These are phyloP conservation scores for Eupleurogrammus muticus DNA, from an alignment of 2,797 vertebrate genomes.

Conservation along the genomic window DNA sequence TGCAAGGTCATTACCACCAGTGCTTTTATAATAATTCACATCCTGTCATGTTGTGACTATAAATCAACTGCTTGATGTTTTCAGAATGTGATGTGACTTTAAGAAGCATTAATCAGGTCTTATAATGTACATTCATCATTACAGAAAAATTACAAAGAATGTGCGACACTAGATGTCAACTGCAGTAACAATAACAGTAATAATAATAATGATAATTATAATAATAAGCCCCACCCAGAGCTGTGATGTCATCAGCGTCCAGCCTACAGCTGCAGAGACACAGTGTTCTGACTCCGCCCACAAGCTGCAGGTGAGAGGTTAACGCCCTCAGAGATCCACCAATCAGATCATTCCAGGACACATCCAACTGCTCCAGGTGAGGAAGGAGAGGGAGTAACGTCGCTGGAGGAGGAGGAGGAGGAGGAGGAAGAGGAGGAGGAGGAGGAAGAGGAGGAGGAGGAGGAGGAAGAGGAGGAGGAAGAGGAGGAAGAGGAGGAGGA, in stretches of 20 bases:
- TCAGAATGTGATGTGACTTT: no score
- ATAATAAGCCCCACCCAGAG: slow-evolving; percentile 80
- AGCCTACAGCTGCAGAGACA: slow-evolving; percentile 88
- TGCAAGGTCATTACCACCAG: no score
- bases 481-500: no score
- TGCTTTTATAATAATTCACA: no score
- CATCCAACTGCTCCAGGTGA: slow-evolving; percentile 87
- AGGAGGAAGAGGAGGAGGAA: neutral
- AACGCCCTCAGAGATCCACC: slow-evolving; percentile 84
- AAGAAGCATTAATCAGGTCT: no score
- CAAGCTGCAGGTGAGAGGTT: slow-evolving; percentile 82
- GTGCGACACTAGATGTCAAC: no score
- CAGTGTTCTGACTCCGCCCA: slow-evolving; percentile 82
- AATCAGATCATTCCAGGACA: slow-evolving; percentile 92
- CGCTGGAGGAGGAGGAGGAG: slow-evolving; percentile 59
- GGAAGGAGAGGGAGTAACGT: slow-evolving; percentile 84
- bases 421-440: neutral
- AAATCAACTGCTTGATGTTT: no score
- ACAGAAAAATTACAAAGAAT: no score
- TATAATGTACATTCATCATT: no score
- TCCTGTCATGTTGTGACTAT: no score
- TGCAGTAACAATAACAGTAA: no score
- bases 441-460: neutral
- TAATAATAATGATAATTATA: no score
- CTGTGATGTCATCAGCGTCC: slow-evolving; percentile 80